Base-by-base conservation (phyloP, 2,113 vertebrate genomes). In the Tachycineta bicolor region DNA sequence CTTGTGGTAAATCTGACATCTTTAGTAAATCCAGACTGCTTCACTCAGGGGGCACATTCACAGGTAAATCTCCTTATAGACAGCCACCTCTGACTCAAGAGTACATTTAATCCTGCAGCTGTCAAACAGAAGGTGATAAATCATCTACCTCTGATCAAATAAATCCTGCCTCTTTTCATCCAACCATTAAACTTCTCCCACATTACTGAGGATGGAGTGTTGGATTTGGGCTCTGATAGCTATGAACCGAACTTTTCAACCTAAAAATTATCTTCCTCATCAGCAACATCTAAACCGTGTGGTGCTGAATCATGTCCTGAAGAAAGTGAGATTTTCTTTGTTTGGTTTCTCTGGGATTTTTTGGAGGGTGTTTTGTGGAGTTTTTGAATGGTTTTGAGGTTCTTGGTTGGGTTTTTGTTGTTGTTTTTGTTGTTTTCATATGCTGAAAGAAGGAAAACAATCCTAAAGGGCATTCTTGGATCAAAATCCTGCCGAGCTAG, bases 21-120 rank as follows among this genome's bases (percentile, higher is more conserved):
- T 94, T 96, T 96, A 97, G 96, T 95, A 94, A 97, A 97, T 94
- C 92, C 96, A 98, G 93, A 94, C 76, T 77, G 33, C 71, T 96
- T 94, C 78, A 58, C 82, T 86, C 87, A 41, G 46, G 79, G 93
- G 85, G 82, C 79, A 87, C 31, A 56, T 93, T 96, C 60, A 59
- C 91, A 97, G 91, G 97, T 95, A 87, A 97, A 96, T 90, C 93
- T 95, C 87, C 73, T 68, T 37, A 79, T 10, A 87, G 87, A 86
- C 84, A 94, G 84, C 85, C 85, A 96, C 85, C 92, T 93, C 74
- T 89, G 93, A 91, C 94, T 96, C 58, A 2, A 41, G 9, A 70
- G 71, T 74, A 83, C 62, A 43, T 91, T 83, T 77, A 90, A 89
- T 89, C 86, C 81, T 37, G 20, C 60, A 92, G 64, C n/a, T 92